Evolutionary conservation across 2,888 invertebrate genomes (phyloP), one percentile per base, ranked within the genome.

Genomic region (Drosophila picticornis): DNA sequence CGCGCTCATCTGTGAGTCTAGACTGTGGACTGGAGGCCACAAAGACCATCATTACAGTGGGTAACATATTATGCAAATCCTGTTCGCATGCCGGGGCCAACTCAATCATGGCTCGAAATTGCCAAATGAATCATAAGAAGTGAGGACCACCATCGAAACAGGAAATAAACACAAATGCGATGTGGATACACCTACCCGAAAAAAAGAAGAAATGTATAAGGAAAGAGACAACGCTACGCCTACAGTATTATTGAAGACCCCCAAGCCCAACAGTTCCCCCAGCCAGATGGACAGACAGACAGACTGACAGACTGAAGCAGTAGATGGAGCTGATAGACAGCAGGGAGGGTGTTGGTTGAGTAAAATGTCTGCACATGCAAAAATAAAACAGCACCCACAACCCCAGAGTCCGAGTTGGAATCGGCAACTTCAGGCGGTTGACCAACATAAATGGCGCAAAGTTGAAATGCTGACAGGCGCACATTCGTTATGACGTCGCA

Each of bases 401-500:
- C 75, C 75, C 53, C 16, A 6, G 29, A 51, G 57, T 48, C 56
- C 48, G 46, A 56, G 38, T 29, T 27, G 38, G 27, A 62, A 62
- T 60, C 25, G 11, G 43, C 56, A 48, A 58, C 63, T 43, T 57
- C 52, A 51, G 51, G 51, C 50, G 81, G 83, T 85, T 87, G 91
- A 91, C 90, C 90, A 91, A 91, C 91, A 90, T 91, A 90, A 90
- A 90, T 90, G 90, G 91, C 89, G 90, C 89, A 90, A 89, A 88
- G 91, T 90, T 90, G 90, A 91, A 91, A 91, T 90, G 90, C 87
- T 91, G 90, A 90, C 91, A 91, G 90, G 77, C 81, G 77, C 86
- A 90, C 91, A 91, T 91, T 88, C 90, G 91, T 90, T 91, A 90
- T 81, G 80, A 59, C 69, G 74, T 63, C 64, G 64, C 53, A 64